Conservation (phyloP, 1,140 invertebrate genomes). For the Hermatobates lingyangjiaoensis region DNA sequence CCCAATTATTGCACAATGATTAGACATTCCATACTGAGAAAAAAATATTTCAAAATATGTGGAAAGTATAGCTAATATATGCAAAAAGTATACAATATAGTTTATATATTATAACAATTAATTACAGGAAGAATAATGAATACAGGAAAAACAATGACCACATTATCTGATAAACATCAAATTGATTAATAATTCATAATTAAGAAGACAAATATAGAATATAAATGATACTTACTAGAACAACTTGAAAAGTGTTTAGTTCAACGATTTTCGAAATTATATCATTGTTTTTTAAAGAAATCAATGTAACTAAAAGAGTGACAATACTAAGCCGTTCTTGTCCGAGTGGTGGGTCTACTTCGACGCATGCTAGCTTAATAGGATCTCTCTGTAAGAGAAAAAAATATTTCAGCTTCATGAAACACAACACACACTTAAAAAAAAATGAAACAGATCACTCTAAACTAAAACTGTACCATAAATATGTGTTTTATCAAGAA, state of each 20-base stretch:
- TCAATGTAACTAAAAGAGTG: conserved; percentile 45
- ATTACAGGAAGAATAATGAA: not conserved
- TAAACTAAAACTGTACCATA: not conserved
- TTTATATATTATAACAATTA: not conserved
- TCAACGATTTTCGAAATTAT: conserved; percentile 31
- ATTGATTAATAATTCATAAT: not conserved
- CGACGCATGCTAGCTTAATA: conserved; percentile 41
- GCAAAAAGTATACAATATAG: not conserved
- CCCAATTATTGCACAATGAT: too few species aligned
- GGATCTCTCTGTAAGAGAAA: conserved; percentile 29
- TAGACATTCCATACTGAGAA: too few species aligned
- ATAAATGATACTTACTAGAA: conserved; percentile 33
- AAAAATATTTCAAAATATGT: not conserved
- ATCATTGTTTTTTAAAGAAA: conserved; percentile 41
- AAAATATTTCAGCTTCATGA: not conserved
- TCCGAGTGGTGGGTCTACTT: conserved; percentile 51
- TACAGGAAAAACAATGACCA: conserved; percentile 1
- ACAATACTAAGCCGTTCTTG: conserved; percentile 54
- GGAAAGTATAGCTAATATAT: not conserved
- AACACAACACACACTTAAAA: not conserved
- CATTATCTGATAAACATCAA: not conserved
- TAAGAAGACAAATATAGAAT: not conserved
- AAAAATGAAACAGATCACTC: not conserved
- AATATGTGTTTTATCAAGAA: not conserved
- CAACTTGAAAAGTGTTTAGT: conserved; percentile 36